These are phyloP conservation scores for Pachycephus smyrnensis DNA, from an alignment of 2,888 invertebrate genomes.

Conservation along the genomic window DNA sequence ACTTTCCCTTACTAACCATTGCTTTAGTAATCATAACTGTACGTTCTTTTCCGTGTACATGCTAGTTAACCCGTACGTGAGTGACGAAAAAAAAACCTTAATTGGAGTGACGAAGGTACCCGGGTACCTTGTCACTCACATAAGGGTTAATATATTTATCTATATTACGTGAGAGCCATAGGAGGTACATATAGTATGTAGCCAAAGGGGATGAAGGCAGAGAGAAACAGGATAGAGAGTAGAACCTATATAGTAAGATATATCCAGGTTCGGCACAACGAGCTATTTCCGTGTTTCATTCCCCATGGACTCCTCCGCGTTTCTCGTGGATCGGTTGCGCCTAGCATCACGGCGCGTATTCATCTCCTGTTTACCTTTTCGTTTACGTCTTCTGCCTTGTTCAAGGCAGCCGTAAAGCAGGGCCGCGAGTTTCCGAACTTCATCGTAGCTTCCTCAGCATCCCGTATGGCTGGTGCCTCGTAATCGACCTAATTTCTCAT, in stretches of 20 bases:
- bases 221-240: not conserved
- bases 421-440: not conserved
- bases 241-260: not conserved
- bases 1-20: too few relatives aligned
- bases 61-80: too few relatives aligned
- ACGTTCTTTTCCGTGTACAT: too few relatives aligned
- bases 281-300: constrained; percentile 32
- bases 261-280: constrained; percentile 18
- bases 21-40: too few relatives aligned
- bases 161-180: too few relatives aligned
- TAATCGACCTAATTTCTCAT: not conserved
- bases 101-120: too few relatives aligned
- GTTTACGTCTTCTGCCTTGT: not conserved
- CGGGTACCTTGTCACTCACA: too few relatives aligned
- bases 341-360: not conserved
- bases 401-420: not conserved
- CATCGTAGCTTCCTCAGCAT: not conserved
- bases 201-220: not conserved
- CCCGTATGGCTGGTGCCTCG: not conserved
- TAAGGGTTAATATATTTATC: too few relatives aligned
- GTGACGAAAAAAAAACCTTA: too few relatives aligned
- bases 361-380: constrained; percentile 1
- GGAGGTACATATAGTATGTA: not conserved
- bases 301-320: not conserved
- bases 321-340: not conserved